phyloP scores from a whole-genome alignment of 1,140 invertebrate species.

The Rhyzopertha dominica region DNA sequence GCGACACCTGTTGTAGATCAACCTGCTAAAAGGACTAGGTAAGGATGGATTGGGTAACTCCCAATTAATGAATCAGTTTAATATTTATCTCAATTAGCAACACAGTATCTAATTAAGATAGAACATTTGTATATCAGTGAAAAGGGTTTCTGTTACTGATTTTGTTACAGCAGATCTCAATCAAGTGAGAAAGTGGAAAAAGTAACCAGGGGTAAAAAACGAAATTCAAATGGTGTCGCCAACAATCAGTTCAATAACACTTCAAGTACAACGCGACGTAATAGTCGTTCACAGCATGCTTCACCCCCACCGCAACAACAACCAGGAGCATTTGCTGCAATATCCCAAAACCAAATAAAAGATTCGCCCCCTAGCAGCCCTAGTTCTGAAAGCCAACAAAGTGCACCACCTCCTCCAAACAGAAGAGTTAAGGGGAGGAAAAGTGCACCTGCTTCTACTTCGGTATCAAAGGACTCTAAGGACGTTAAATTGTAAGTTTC shows the following conservation, averaged over 20 bases:
- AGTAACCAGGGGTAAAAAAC: conserved; percentile 34
- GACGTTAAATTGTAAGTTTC: conserved; percentile 56
- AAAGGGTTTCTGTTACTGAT: too few relatives aligned
- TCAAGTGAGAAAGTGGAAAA: conserved; percentile 41
- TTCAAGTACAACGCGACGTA: conserved; percentile 15
- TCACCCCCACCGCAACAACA: conserved; percentile 1
- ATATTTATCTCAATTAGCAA: too few relatives aligned
- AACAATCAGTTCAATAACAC: conserved; percentile 17
- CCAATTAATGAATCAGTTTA: too few relatives aligned
- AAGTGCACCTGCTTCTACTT: conserved; percentile 44
- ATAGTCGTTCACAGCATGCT: conserved; percentile 15
- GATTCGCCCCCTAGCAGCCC: conserved; percentile 65
- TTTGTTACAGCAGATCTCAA: conserved; percentile 40
- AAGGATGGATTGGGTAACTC: conserved; percentile 19
- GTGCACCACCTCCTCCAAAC: conserved; percentile 17
- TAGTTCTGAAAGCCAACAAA: conserved; percentile 58
- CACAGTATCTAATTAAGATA: too few relatives aligned
- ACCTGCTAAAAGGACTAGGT: conserved; percentile 47
- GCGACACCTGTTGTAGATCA: conserved; percentile 38
- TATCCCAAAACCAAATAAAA: conserved; percentile 42
- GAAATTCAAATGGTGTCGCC: conserved; percentile 8
- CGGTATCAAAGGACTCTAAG: conserved; percentile 50
- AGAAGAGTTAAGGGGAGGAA: conserved; percentile 43
- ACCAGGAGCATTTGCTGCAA: conserved; percentile 21
- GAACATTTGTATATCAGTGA: too few relatives aligned